Evolutionary conservation across 2,113 vertebrate species (phyloP).

Genomic region (Melanerpes aurifrons): DNA sequence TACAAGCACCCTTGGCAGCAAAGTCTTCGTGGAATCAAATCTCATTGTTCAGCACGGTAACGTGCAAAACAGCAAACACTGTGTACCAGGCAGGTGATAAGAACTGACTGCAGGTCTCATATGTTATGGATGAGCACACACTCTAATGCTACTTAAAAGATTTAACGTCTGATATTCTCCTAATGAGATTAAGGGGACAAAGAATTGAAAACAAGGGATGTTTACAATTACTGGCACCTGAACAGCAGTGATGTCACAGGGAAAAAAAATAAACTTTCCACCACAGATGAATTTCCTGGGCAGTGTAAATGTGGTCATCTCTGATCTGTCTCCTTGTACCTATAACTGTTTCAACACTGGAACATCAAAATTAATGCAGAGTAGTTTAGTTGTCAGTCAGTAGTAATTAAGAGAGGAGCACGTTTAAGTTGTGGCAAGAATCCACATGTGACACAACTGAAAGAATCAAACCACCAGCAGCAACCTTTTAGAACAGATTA

Average conservation of each 20-base stretch:
- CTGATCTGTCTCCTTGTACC: neutral
- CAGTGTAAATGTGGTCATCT: neutral
- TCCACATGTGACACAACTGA: neutral
- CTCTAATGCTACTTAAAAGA: slow-evolving; percentile 81
- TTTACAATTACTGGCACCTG: slow-evolving; percentile 71
- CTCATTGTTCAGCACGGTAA: neutral
- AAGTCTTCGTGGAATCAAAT: neutral
- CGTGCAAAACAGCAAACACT: neutral
- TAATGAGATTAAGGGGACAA: slow-evolving; percentile 82
- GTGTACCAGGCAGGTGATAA: slow-evolving; percentile 51
- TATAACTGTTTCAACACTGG: neutral
- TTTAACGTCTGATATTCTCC: slow-evolving; percentile 86
- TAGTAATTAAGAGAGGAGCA: slow-evolving; percentile 40
- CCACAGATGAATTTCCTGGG: neutral
- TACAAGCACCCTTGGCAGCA: neutral
- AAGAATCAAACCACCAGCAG: neutral
- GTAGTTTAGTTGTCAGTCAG: neutral
- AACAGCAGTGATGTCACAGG: slow-evolving; percentile 52
- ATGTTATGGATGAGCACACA: slow-evolving; percentile 78
- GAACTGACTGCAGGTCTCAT: slow-evolving; percentile 72
- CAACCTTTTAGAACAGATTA: neutral
- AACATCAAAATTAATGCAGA: neutral
- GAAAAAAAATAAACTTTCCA: slow-evolving; percentile 52
- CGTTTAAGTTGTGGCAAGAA: neutral
- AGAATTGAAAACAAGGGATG: slow-evolving; percentile 72